phyloP scores from a whole-genome alignment of 2,797 vertebrate species.

The Tapera naevia region DNA sequence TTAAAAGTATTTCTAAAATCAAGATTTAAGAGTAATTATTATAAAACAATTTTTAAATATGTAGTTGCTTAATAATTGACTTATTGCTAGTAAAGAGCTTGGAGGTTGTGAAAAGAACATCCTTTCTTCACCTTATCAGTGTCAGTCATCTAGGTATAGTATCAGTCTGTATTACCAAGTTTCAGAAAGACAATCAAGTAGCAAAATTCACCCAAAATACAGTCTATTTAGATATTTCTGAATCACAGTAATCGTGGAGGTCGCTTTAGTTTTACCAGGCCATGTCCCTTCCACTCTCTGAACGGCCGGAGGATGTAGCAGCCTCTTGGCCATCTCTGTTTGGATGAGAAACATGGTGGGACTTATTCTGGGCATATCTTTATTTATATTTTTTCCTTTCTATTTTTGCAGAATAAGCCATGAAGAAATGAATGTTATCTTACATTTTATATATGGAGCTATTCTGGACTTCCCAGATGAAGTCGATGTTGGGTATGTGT shows the following conservation, averaged over 20 bases:
- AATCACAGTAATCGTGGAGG: neutral
- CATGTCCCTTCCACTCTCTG: neutral
- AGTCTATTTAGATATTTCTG: neutral
- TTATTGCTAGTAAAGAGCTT: neutral
- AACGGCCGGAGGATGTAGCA: neutral
- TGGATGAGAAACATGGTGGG: constrained; percentile 3
- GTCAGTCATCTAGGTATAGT: neutral
- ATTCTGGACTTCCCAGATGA: constrained; percentile 87
- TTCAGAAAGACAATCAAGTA: neutral
- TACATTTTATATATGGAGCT: constrained; percentile 94
- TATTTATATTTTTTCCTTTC: neutral
- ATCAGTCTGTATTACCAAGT: neutral
- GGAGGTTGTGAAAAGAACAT: neutral
- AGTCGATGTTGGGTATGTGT: constrained; percentile 86
- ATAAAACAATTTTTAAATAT: neutral
- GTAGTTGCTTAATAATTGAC: neutral
- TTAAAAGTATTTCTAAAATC: neutral
- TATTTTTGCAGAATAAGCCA: constrained; percentile 84
- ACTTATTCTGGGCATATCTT: neutral
- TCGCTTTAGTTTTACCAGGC: neutral
- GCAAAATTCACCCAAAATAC: neutral
- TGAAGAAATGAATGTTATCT: constrained; percentile 88
- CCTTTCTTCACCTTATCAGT: neutral
- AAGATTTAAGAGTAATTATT: neutral
- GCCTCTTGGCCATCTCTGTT: neutral